Base-by-base conservation (phyloP, 1,140 invertebrate genomes). In the Cherax quadricarinatus region DNA sequence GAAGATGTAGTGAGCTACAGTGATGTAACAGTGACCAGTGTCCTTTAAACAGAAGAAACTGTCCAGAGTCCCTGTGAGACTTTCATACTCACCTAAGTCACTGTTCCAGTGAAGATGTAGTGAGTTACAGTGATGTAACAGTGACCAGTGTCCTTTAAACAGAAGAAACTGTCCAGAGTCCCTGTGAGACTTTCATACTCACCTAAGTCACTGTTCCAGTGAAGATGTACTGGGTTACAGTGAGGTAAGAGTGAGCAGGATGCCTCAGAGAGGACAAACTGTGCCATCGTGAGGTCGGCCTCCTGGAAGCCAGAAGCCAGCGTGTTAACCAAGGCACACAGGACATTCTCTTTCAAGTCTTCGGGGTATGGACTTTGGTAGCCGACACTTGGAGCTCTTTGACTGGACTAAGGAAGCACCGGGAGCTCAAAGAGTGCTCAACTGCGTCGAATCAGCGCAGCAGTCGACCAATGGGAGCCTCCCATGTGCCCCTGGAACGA, bases 311-410 rank as follows among this genome's bases (percentile, higher is more conserved):
- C 30, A 73, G 51, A 79, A 62, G 86, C 86, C 86, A 87, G 78
- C 48, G 51, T 87, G 4, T 78, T 21, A 48, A 78, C 41, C 73
- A 53, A 41, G 30, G 30, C 30, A 41, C 30, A 41, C 30, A 41
- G 30, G 30, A 0, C 30, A 41, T 41, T 2, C 2, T 41, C 30
- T 41, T 41, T 41, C 30, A 41, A 7, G 53, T 30, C 30, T 82
- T 75, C 18, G 66, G 41, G 78, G 70, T 78, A 57, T 90, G 62
- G 41, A 70, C 57, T 53, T 41, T 57, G 81, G 88, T 90, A 90
- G 88, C 85, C 85, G 66, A 78, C 88, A 90, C 88, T 90, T 70
- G 88, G 49, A 73, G 88, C 62, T 70, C 81, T 73, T 57, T 85
- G 14, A 73, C n/a, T 81, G 88, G 81, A 90, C 88, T 90, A 90